Base-by-base conservation (phyloP, 2,888 invertebrate genomes). In the Parnassius smintheus region DNA sequence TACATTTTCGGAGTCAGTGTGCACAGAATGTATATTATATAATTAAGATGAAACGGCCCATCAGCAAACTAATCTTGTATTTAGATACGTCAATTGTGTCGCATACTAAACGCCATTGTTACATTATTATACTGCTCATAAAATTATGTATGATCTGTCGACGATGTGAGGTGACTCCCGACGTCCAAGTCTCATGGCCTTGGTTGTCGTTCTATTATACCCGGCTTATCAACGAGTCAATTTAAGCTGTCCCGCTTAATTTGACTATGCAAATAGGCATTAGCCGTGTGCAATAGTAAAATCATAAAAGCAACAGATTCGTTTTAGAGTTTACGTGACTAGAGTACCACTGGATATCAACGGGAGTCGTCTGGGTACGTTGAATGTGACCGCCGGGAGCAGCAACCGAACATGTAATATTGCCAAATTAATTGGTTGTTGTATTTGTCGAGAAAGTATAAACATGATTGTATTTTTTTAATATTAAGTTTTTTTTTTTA, bases 231-330 rank as follows among this genome's bases (percentile, higher is more conserved):
- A 56, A 22, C 25, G n/a, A 2, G n/a, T 9, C 9, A n/a, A 22
- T 50, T 51, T 42, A 10, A 42, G 11, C 13, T 49, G 41, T 41
- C 49, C 41, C 35, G 10, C 50, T 55, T 22, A 22, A 44, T 51
- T 44, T 58, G 50, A 50, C 44, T 58, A 18, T 22, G 22, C 42
- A 25, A 25, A 51, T 44, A 58, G 35, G 22, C 35, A 50, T 50
- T 57, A 51, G 42, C 44, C 51, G 51, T 12, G 9, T 22, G n/a
- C 50, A 58, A 51, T 18, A 50, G 51, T 58, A 22, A 58, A 50
- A 22, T 42, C 18, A 50, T 50, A 51, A 44, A 12, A 8, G 42
- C 22, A 12, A 50, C 10, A 22, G 18, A 42, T 58, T 51, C 11
- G 10, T 57, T 58, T 42, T 12, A 12, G 11, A 41, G 58, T 2